A percentile compares a stretch with the other conserved stretches of the same genome.
Evolutionary conservation across 2,113 vertebrate species (phyloP).

Genomic region (Macaca mulatta): DNA sequence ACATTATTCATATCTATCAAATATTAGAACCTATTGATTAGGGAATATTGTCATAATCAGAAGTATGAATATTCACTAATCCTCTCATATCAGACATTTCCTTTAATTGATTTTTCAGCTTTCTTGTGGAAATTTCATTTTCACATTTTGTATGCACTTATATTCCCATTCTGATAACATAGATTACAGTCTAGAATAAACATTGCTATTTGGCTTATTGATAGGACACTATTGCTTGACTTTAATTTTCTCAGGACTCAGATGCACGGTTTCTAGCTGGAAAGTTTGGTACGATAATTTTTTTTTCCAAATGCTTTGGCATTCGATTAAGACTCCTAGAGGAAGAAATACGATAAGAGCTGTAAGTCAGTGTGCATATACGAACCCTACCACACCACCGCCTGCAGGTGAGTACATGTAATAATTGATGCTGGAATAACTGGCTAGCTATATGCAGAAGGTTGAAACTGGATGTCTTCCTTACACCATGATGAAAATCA

Average conservation of each 20-base stretch:
- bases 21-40: constrained; percentile 6
- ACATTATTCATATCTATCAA: constrained; percentile 5
- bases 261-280: background rate
- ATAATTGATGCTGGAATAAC: too few species aligned
- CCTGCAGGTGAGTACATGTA: too few species aligned
- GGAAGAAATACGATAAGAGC: background rate
- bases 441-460: too few species aligned
- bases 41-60: background rate
- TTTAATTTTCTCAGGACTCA: background rate
- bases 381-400: too few species aligned
- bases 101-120: background rate
- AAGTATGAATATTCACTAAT: background rate
- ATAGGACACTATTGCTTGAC: background rate
- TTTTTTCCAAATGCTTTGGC: background rate
- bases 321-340: background rate
- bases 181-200: background rate
- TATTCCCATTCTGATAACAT: background rate
- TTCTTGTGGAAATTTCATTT: background rate
- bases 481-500: too few species aligned
- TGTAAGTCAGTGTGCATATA: too few species aligned
- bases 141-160: background rate
- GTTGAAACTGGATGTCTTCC: too few species aligned
- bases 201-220: background rate
- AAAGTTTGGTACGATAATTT: background rate
- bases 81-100: background rate